Evolutionary conservation across 2,113 vertebrate genomes (phyloP).

Genomic region (Thinocorus orbignyianus): DNA sequence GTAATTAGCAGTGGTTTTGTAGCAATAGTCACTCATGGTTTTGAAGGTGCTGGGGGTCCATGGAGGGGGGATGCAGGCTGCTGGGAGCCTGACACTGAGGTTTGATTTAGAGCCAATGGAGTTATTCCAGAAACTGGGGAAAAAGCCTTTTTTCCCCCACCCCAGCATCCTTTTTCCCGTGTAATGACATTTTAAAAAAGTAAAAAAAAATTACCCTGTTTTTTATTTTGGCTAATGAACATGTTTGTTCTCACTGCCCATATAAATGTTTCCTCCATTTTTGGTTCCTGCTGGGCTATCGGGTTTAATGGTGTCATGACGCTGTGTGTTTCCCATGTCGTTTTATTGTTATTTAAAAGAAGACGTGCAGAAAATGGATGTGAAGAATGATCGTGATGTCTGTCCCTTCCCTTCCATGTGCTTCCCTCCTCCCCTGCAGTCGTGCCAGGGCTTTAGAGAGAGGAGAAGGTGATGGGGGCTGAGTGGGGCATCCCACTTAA

Average conservation of each 20-base stretch:
- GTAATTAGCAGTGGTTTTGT: not conserved
- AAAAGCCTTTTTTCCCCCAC: fast-evolving
- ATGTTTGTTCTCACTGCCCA: not conserved
- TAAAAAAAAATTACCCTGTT: not conserved
- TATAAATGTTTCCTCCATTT: conserved; percentile 3
- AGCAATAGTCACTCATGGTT: not conserved
- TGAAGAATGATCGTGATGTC: not conserved
- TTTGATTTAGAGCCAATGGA: not conserved
- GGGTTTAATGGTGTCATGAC: not conserved
- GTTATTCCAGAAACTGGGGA: not conserved
- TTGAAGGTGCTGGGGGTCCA: not conserved
- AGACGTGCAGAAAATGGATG: not conserved
- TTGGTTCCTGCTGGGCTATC: not conserved
- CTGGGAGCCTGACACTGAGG: not conserved
- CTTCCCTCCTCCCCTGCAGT: not conserved
- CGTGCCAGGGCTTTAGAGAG: not conserved
- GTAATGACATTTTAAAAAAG: not conserved
- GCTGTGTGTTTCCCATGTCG: not conserved
- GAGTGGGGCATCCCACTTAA: not conserved
- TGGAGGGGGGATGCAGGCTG: not conserved
- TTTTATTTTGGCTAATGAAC: not conserved
- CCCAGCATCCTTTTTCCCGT: not conserved
- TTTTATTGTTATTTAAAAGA: not conserved
- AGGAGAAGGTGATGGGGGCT: not conserved
- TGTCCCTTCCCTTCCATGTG: not conserved